Conservation (phyloP, 2,888 invertebrate genomes). For the Nectonema munidae region DNA sequence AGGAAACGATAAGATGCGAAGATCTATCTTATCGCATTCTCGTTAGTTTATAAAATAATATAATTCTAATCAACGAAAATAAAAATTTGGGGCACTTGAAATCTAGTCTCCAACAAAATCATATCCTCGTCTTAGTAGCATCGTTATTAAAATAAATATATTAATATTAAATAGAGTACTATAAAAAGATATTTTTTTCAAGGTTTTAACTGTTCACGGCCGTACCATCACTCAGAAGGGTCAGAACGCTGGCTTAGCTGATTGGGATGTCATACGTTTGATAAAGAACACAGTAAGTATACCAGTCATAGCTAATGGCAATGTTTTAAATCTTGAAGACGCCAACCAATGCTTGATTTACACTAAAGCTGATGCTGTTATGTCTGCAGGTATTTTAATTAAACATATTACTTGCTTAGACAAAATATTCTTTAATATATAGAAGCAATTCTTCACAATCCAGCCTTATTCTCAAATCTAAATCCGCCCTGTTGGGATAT, state of each 20-base stretch:
- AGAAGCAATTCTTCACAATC: slow-evolving; percentile 25
- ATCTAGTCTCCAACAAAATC: too few species aligned
- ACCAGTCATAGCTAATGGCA: slow-evolving; percentile 25
- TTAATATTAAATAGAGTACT: too few species aligned
- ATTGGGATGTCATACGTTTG: slow-evolving; percentile 23
- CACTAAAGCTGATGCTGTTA: slow-evolving; percentile 24
- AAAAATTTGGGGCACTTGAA: too few species aligned
- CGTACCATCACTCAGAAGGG: slow-evolving; percentile 24
- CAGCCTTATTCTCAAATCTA: slow-evolving; percentile 22
- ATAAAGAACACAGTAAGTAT: slow-evolving; percentile 23
- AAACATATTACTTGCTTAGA: background rate
- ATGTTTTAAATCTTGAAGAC: slow-evolving; percentile 24
- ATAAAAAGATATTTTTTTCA: slow-evolving; percentile 22
- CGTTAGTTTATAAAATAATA: too few species aligned
- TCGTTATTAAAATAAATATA: too few species aligned
- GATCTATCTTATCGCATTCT: too few species aligned
- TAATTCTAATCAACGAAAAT: too few species aligned
- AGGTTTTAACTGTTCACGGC: slow-evolving; percentile 24
- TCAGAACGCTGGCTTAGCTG: slow-evolving; percentile 22
- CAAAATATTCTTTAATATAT: too few species aligned
- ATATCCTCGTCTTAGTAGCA: too few species aligned
- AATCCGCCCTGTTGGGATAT: slow-evolving; percentile 21
- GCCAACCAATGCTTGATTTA: slow-evolving; percentile 22
- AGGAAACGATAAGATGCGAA: too few species aligned
- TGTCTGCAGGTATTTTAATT: slow-evolving; percentile 19